Evolutionary conservation across 2,113 vertebrate genomes (phyloP), one percentile per base, ranked within the genome.

Genomic region (Amphiprion percula): DNA sequence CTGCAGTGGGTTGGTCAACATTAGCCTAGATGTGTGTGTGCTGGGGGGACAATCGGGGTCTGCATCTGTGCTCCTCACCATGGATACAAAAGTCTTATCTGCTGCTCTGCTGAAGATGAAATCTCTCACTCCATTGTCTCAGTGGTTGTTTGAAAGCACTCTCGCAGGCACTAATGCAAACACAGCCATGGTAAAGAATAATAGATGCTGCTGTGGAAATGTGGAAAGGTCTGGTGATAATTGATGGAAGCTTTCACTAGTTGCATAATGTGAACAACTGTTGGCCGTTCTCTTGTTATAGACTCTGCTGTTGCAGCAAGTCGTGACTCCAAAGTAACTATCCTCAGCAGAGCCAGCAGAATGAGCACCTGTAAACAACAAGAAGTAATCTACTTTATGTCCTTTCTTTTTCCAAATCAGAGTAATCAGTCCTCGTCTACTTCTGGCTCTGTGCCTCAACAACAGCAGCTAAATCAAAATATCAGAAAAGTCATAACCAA

Each of bases 61-160:
- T 67, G 30, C 24, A 52, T 79, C 50, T 55, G 65, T 14, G 50
- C 66, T 84, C 49, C 65, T 89, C 88, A 76, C 79, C 84, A 86
- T 79, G 84, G 85, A 87, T 67, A 88, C 77, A 63, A 61, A 80
- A 80, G 75, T 86, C 83, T 80, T 82, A 90, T 87, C 83, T 73
- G 60, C 74, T 0, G 24, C 60, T 83, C 65, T 37, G 66, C 55
- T 62, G 53, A 84, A 78, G 76, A 88, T 83, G 12, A 80, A 90
- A 86, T 73, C 61, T 76, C 49, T 28, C 74, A n/a, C 50, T 47
- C 39, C 16, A 30, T 69, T 86, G 72, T 86, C 50, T 33, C 46
- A 7, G 62, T 16, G 68, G 53, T 47, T 2, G 21, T 54, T 74
- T 69, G 61, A 77, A 44, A 30, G 47, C 33, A 4, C 33, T 49